Base-by-base conservation (phyloP, 2,888 invertebrate genomes). In the Frankliniella intonsa region DNA sequence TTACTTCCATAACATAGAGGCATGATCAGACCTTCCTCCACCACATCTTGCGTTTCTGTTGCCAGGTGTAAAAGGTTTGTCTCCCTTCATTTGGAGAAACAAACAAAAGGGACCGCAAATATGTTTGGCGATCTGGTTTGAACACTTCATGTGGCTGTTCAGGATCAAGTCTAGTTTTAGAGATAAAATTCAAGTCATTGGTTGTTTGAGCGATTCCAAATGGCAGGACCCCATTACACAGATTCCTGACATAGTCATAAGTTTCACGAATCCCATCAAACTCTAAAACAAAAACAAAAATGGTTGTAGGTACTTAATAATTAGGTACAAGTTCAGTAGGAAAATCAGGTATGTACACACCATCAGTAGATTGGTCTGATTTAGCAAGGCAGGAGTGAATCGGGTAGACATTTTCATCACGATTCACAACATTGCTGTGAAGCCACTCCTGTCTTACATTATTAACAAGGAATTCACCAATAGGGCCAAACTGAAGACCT, bases 31-130 rank as follows among this genome's bases (percentile, higher is more conserved):
- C 91, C 87, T 93, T 94, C 88, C 95, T 92, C 95, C 95, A 96
- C 95, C 95, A 96, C 85, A 93, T 92, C 87, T 94, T 94, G 82
- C 95, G 90, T 85, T 94, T 93, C 83, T 93, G 90, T 86, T 95
- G 95, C 89, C 93, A 92, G 85, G 92, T 92, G 86, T 93, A 92
- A 87, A 94, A 94, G 86, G 92, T 90, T 84, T 92, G 92, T 85
- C 91, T 84, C n/a, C 85, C 84, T 50, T 83, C 83, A 22, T 69
- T 81, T 25, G 85, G 86, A 50, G 83, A 79, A 25, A 84, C 83
- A 82, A 86, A 86, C 14, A 84, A 82, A 80, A 84, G 83, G 65
- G 84, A 84, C 80, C 84, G 84, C 50, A 86, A 81, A n/a, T 82
- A 80, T 17, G n/a, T 85, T 80, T 81, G 81, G 49, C 76, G 85